Percentiles rank a stretch among this genome's conserved stretches.
These are phyloP conservation scores for Sebastes elongatus DNA, from an alignment of 2,797 vertebrate species.

Conservation along the genomic window DNA sequence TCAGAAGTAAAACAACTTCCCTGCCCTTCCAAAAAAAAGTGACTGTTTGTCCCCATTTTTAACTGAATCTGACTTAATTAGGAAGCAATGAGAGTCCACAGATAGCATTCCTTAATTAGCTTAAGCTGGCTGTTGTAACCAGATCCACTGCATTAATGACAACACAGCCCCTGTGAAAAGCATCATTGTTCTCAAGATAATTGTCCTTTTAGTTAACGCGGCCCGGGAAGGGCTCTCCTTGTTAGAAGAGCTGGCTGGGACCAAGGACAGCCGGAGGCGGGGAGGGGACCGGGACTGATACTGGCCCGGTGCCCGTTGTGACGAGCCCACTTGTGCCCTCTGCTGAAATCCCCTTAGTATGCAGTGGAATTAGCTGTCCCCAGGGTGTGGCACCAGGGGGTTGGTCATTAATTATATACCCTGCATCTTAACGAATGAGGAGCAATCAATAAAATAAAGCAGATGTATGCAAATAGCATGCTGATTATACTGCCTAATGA, in stretches of 20 bases:
- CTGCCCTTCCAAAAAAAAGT: conserved; percentile 45
- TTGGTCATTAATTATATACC: conserved; percentile 86
- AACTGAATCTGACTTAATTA: conserved; percentile 86
- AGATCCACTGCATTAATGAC: conserved; percentile 88
- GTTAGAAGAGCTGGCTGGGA: conserved; percentile 83
- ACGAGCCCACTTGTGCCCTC: conserved; percentile 87
- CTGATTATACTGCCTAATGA: conserved; percentile 85
- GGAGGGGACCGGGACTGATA: conserved; percentile 74
- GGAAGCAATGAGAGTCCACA: conserved; percentile 85
- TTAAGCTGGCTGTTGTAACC: conserved; percentile 86
- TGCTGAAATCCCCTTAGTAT: conserved; percentile 84
- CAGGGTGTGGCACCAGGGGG: conserved; percentile 80
- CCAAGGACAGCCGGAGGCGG: conserved; percentile 84
- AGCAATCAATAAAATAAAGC: conserved; percentile 88
- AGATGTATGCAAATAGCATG: conserved; percentile 89
- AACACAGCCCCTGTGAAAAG: conserved; percentile 87
- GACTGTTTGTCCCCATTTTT: conserved; percentile 73
- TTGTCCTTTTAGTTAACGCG: conserved; percentile 89
- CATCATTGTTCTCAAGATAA: conserved; percentile 89
- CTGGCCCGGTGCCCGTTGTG: conserved; percentile 85
- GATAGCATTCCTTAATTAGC: conserved; percentile 88
- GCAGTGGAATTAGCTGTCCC: conserved; percentile 85
- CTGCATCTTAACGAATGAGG: conserved; percentile 87
- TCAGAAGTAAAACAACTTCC: conserved; percentile 36
- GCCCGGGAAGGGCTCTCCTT: conserved; percentile 83